Percentiles rank a stretch among this genome's conserved stretches.
These are phyloP conservation scores for Botia almorhae DNA, from an alignment of 2,797 vertebrate genomes.

Conservation along the genomic window DNA sequence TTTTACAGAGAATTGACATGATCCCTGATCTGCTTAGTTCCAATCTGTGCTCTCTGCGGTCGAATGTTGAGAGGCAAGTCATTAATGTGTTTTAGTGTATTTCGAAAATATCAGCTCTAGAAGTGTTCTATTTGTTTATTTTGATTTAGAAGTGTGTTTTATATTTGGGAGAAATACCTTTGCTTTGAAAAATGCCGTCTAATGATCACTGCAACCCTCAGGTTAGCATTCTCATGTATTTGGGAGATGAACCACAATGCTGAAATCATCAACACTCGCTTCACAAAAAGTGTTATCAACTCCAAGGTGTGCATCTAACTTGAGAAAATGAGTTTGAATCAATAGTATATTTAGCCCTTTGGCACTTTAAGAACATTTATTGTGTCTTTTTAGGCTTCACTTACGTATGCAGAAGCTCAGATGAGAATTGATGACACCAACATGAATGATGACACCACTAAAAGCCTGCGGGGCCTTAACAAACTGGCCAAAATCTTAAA, in stretches of 20 bases:
- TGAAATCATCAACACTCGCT: slow-evolving; percentile 89
- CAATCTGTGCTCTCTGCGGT: slow-evolving; percentile 93
- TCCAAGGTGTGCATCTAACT: slow-evolving; percentile 84
- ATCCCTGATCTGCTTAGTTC: slow-evolving; percentile 97
- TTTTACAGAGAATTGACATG: slow-evolving; percentile 97
- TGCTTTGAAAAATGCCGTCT: background rate
- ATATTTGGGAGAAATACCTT: background rate
- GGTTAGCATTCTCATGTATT: slow-evolving; percentile 96
- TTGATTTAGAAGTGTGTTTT: background rate
- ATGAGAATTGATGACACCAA: slow-evolving; percentile 92
- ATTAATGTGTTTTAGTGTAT: background rate
- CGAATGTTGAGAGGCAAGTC: slow-evolving; percentile 90
- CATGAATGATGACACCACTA: slow-evolving; percentile 89
- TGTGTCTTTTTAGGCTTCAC: slow-evolving; percentile 82
- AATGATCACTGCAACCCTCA: slow-evolving; percentile 59
- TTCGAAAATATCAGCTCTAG: background rate
- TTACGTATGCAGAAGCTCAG: slow-evolving; percentile 97
- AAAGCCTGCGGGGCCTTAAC: slow-evolving; percentile 89
- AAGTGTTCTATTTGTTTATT: background rate
- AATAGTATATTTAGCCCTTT: background rate
- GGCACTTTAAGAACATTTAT: background rate
- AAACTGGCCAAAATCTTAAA: slow-evolving; percentile 94
- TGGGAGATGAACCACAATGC: slow-evolving; percentile 93
- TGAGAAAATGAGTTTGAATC: background rate
- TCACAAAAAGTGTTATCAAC: slow-evolving; percentile 95